Percentiles rank a stretch among this genome's conserved stretches.
Conservation (phyloP, 35 echinoderm and acorn worm species). For the Ptychodera flava region DNA sequence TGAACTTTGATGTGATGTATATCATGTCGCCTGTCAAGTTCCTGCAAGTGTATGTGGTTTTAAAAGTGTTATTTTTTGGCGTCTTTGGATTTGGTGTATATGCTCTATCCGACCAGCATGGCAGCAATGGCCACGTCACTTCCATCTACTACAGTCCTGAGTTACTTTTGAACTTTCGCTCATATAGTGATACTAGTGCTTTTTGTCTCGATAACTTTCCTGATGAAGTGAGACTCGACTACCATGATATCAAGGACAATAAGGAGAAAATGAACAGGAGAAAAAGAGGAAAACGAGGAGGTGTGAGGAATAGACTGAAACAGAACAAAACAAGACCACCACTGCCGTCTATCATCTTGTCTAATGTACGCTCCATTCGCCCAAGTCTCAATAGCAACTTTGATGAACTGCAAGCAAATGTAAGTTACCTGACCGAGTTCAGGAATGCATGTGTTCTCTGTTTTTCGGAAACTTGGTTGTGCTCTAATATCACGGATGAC, state of each 20-base stretch:
- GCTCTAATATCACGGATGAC: not conserved
- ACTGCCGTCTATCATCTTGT: not conserved
- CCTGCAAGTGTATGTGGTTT: not conserved
- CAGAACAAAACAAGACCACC: not conserved
- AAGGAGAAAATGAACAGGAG: not conserved
- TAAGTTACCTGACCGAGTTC: not conserved
- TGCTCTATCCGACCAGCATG: not conserved
- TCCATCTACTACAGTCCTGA: not conserved
- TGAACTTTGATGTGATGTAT: not conserved
- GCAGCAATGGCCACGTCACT: not conserved
- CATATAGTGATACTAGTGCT: not conserved
- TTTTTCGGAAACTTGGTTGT: slow-evolving; percentile 15
- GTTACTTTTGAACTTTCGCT: not conserved
- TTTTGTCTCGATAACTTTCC: not conserved
- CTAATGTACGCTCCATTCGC: not conserved
- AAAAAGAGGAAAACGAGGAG: not conserved
- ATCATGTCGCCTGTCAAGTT: not conserved
- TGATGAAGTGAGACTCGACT: not conserved
- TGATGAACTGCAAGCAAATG: slow-evolving; percentile 12
- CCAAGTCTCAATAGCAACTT: not conserved
- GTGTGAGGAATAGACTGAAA: not conserved
- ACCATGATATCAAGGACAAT: not conserved
- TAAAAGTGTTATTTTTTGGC: not conserved
- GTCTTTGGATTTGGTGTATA: not conserved
- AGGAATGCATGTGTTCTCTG: slow-evolving; percentile 17